Percentiles rank a stretch among this genome's conserved stretches.
Conservation (phyloP, 2,797 vertebrate species). For the Melanotaenia parkinsoni region DNA sequence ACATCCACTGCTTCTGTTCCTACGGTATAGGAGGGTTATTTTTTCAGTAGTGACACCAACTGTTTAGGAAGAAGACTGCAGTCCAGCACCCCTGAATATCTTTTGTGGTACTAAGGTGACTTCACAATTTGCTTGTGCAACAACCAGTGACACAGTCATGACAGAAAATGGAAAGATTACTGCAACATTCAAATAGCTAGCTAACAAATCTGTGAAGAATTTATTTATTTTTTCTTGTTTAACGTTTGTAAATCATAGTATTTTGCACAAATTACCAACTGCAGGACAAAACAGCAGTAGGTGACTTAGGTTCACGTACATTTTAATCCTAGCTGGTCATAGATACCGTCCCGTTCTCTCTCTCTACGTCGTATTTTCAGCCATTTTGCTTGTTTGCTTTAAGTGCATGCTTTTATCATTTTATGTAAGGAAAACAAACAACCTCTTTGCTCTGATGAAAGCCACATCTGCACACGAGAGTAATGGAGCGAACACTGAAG, state of each 20-base stretch:
- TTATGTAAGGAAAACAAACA: conserved; percentile 54
- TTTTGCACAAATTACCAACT: background rate
- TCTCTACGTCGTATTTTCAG: conserved; percentile 50
- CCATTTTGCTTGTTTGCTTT: conserved; percentile 28
- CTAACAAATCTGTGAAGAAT: too few species aligned
- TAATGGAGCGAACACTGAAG: conserved; percentile 58
- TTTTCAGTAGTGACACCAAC: background rate
- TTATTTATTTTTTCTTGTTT: background rate
- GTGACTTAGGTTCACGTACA: background rate
- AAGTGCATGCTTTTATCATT: conserved; percentile 43
- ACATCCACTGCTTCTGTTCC: background rate
- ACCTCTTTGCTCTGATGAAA: conserved; percentile 54
- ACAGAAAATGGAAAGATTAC: background rate
- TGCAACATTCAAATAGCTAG: background rate
- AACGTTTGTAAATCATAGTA: background rate
- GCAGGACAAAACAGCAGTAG: background rate
- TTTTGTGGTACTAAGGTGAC: too few species aligned
- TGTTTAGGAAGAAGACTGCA: background rate
- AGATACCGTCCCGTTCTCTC: conserved; percentile 11
- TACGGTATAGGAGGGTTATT: background rate
- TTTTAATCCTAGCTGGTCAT: background rate
- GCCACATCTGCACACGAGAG: conserved; percentile 57
- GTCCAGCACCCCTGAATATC: too few species aligned
- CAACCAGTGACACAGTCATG: background rate
- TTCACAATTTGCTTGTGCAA: background rate